These are phyloP conservation scores for Hestina assimilis DNA, from an alignment of 1,140 invertebrate genomes.

Conservation along the genomic window DNA sequence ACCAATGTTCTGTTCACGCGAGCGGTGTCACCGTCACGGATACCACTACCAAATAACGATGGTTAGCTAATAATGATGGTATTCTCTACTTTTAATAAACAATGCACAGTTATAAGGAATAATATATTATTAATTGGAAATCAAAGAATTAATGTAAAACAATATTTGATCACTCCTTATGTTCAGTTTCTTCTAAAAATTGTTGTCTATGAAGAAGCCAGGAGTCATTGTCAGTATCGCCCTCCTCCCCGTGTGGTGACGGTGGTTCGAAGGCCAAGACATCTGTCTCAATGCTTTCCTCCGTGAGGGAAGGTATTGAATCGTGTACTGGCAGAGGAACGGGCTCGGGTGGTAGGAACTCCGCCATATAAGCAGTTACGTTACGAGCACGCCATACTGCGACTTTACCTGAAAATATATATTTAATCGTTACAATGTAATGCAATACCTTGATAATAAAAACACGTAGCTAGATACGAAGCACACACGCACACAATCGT, in stretches of 20 bases:
- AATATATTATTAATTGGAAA: neutral
- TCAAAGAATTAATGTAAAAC: neutral
- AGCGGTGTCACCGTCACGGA: too few relatives aligned
- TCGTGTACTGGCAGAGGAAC: constrained; percentile 80
- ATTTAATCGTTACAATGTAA: too few relatives aligned
- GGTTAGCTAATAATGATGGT: too few relatives aligned
- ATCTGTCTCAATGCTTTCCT: constrained; percentile 52
- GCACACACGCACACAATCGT: too few relatives aligned
- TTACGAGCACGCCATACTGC: constrained; percentile 82
- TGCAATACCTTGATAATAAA: too few relatives aligned
- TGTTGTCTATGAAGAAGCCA: constrained; percentile 67
- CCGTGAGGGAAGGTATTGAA: constrained; percentile 69
- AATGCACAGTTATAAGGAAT: too few relatives aligned
- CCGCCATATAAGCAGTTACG: constrained; percentile 81
- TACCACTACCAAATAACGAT: too few relatives aligned
- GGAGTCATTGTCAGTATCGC: constrained; percentile 53
- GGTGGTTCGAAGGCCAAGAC: constrained; percentile 51
- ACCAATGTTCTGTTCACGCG: too few relatives aligned
- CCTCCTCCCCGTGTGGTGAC: constrained; percentile 45
- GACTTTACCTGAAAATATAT: constrained; percentile 51
- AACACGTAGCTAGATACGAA: too few relatives aligned
- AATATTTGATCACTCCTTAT: constrained; percentile 32
- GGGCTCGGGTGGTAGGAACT: constrained; percentile 83
- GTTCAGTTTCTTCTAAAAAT: constrained; percentile 61
- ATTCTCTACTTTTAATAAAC: too few relatives aligned